Percentiles rank a stretch among this genome's conserved stretches.
These are phyloP conservation scores for Drosophila ercepeae DNA, from an alignment of 1,140 invertebrate genomes.

Conservation along the genomic window DNA sequence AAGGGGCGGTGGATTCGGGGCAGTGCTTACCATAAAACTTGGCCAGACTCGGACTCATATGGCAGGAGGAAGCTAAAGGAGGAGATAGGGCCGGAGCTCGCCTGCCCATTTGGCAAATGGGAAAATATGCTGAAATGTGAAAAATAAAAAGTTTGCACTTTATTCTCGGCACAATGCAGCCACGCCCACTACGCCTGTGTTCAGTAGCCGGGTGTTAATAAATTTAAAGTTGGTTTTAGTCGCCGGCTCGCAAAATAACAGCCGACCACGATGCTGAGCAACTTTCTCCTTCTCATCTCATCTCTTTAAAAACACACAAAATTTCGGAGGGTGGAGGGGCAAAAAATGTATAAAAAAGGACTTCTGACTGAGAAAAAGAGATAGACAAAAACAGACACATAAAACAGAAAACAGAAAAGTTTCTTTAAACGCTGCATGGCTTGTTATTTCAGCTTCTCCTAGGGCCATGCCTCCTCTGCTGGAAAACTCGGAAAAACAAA, in stretches of 20 bases:
- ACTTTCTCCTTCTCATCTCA: conserved; percentile 22
- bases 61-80: too few relatives aligned
- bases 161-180: conserved; percentile 56
- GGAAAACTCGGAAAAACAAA: conserved; percentile 31
- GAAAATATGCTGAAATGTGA: conserved; percentile 61
- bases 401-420: conserved; percentile 73
- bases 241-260: conserved; percentile 34
- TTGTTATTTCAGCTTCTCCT: conserved; percentile 58
- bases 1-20: conserved; percentile 22
- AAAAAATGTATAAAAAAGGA: conserved; percentile 32
- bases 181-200: conserved; percentile 36
- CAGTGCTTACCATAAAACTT: conserved; percentile 69
- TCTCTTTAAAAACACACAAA: conserved; percentile 3
- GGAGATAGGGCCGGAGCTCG: background rate
- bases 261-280: conserved; percentile 33
- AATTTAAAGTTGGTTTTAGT: conserved; percentile 77
- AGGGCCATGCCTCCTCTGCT: conserved; percentile 13
- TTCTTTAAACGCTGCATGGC: conserved; percentile 76
- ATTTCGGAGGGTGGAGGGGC: too few relatives aligned
- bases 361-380: conserved; percentile 1
- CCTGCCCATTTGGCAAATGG: conserved; percentile 54
- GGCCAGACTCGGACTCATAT: conserved; percentile 27
- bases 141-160: conserved; percentile 68
- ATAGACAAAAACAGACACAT: conserved; percentile 33
- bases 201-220: conserved; percentile 70